Evolutionary conservation across 2,888 invertebrate genomes (phyloP), one percentile per base, ranked within the genome.

Genomic region (Aplocera efformata): DNA sequence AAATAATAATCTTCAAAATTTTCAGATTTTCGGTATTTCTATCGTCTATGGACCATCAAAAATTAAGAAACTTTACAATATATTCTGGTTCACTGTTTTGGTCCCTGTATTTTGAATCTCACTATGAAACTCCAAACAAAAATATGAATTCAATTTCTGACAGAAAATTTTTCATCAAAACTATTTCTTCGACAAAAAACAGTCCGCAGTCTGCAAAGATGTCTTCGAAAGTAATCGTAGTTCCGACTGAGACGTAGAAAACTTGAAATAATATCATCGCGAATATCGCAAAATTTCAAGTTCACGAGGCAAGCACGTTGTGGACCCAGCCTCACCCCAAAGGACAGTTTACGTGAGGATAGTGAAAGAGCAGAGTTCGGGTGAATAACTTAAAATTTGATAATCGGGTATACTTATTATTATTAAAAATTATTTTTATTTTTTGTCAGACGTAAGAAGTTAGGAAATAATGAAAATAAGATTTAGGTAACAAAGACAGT

Each of bases 221-320:
- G 24, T 32, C 32, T 41, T 33, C 32, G 25, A 43, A 50, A 53
- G 50, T 53, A 53, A 53, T 50, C 41, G 32, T 48, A 49, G 50
- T 52, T 49, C 38, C 41, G 43, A 48, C 50, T 50, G 45, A 50
- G 53, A 53, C 50, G 53, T 33, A 22, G 39, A 20, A 17, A 46
- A 50, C 48, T 53, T 53, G 38, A 60, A 58, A 60, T 61, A 56
- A 55, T 55, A 56, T 57, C 53, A 49, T 50, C 47, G 42, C 45
- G 45, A 31, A 53, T 59, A 59, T 58, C 49, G 42, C 9, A 23
- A 57, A 58, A 60, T 61, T 56, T 63, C 60, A 63, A 66, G 67
- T 58, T 64, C 58, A 58, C 44, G 48, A 35, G 32, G 48, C 32
- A 40, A 53, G 41, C 60, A 56, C 55, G 53, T 54, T 50, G 48